Evolutionary conservation across 2,797 vertebrate species (phyloP).

Genomic region (Coendou prehensilis): DNA sequence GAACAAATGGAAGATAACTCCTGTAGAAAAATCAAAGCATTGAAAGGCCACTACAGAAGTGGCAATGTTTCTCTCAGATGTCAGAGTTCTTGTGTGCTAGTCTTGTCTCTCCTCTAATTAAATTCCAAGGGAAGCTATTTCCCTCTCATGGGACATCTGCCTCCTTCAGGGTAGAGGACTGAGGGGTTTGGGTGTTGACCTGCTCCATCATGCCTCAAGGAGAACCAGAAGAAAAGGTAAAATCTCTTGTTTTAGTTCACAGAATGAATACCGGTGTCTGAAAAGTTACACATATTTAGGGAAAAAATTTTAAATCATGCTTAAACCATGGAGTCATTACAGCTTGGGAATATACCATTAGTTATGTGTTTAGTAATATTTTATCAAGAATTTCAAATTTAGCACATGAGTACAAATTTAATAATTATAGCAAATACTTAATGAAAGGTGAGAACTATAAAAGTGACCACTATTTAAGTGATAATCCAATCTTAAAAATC

Average conservation of each 20-base stretch:
- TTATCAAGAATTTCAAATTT: slow-evolving; percentile 47
- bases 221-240: slow-evolving; percentile 1
- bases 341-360: background rate
- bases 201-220: background rate
- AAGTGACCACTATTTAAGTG: background rate
- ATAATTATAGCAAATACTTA: background rate
- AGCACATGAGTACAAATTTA: background rate
- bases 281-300: background rate
- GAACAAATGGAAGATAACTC: slow-evolving; percentile 32
- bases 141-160: slow-evolving; percentile 24
- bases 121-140: slow-evolving; percentile 46
- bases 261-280: slow-evolving; percentile 27
- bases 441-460: background rate
- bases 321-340: background rate
- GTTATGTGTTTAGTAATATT: background rate
- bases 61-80: background rate
- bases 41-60: slow-evolving; percentile 37
- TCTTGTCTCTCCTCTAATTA: slow-evolving; percentile 63
- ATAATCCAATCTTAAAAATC: background rate
- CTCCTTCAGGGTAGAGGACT: background rate
- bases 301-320: slow-evolving; percentile 42
- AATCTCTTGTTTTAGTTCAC: background rate
- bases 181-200: background rate
- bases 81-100: slow-evolving; percentile 45
- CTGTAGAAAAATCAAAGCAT: slow-evolving; percentile 47